Percentiles rank a stretch among this genome's conserved stretches.
Evolutionary conservation across 2,113 vertebrate species (phyloP).

Genomic region (Sialia sialis): DNA sequence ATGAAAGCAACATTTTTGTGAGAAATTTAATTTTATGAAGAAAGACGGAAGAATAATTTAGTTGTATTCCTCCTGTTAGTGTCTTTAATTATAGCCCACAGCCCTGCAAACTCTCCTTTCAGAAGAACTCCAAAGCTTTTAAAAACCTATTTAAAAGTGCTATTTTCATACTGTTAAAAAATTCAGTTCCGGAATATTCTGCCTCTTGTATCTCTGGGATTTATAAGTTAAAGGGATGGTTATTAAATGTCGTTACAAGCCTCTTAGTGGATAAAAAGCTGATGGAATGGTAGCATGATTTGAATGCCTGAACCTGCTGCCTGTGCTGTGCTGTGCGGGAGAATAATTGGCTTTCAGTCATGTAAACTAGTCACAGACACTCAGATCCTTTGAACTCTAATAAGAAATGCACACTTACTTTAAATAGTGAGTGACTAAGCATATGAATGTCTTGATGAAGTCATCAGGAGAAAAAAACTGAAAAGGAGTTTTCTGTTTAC

Average conservation of each 20-base stretch:
- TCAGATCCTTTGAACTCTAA: constrained; percentile 27
- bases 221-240: background rate
- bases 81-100: background rate
- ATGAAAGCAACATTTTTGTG: background rate
- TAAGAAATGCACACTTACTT: constrained; percentile 10
- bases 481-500: constrained; percentile 1
- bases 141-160: background rate
- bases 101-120: background rate
- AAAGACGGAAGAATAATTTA: background rate
- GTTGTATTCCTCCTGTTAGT: background rate
- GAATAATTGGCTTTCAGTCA: constrained; percentile 26
- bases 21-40: background rate
- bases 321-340: background rate
- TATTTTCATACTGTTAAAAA: background rate
- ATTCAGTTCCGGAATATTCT: background rate
- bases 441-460: constrained; percentile 29
- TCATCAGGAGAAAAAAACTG: background rate
- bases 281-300: background rate
- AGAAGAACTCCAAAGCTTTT: background rate
- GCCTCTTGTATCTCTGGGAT: background rate
- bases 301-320: background rate
- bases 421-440: constrained; percentile 22
- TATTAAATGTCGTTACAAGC: background rate
- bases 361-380: constrained; percentile 18
- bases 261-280: background rate